A percentile compares a stretch with the other conserved stretches of the same genome.
Evolutionary conservation across 2,888 invertebrate genomes (phyloP).

Genomic region (Emesis furor): DNA sequence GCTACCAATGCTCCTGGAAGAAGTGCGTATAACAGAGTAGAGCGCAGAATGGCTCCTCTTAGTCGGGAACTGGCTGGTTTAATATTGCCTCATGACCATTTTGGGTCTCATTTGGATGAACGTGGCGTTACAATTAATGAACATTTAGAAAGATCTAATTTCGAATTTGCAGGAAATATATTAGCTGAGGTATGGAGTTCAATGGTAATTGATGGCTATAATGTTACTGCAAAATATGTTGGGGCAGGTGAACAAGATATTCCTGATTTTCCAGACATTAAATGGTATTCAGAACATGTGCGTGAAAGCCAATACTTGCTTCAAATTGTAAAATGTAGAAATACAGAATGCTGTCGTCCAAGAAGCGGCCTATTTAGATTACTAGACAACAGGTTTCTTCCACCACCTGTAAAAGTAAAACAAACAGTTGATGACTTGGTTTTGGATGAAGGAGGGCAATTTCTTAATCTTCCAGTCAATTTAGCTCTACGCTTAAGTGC

Average conservation of each 20-base stretch:
- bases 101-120: slow-evolving; percentile 50
- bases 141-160: slow-evolving; percentile 34
- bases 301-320: slow-evolving; percentile 69
- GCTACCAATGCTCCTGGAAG: slow-evolving; percentile 56
- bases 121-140: slow-evolving; percentile 35
- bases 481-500: slow-evolving; percentile 71
- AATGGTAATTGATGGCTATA: slow-evolving; percentile 26
- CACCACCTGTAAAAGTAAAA: slow-evolving; percentile 62
- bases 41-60: slow-evolving; percentile 44
- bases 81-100: slow-evolving; percentile 52
- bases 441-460: slow-evolving; percentile 67
- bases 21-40: slow-evolving; percentile 55
- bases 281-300: slow-evolving; percentile 64
- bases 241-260: slow-evolving; percentile 20
- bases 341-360: slow-evolving; percentile 73
- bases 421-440: slow-evolving; percentile 67
- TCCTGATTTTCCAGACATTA: slow-evolving; percentile 52
- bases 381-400: slow-evolving; percentile 59
- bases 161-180: slow-evolving; percentile 31
- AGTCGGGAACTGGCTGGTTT: slow-evolving; percentile 46
- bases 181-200: slow-evolving; percentile 30
- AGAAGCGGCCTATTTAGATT: slow-evolving; percentile 53
- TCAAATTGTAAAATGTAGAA: slow-evolving; percentile 54
- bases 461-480: slow-evolving; percentile 73
- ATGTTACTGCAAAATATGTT: slow-evolving; percentile 34